These are phyloP conservation scores for Forbesichthys papilliferus DNA, from an alignment of 2,113 vertebrate genomes.

Conservation along the genomic window DNA sequence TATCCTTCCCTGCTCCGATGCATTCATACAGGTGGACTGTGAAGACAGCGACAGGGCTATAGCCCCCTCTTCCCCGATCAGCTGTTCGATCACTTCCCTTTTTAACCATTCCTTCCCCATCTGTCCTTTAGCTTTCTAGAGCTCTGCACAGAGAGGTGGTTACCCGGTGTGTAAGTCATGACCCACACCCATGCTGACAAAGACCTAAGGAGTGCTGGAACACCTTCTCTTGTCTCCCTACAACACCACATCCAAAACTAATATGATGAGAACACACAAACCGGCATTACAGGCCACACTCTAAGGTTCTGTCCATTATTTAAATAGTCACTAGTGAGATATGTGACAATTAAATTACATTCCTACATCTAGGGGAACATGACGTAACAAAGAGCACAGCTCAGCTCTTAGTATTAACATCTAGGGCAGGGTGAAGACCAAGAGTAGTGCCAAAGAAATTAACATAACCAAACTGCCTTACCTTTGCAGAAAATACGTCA, in stretches of 20 bases:
- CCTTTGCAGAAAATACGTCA: no score
- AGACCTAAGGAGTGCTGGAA: background rate
- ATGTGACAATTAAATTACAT: no score
- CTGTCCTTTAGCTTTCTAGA: background rate
- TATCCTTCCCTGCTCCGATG: conserved; percentile 3
- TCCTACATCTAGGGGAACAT: no score
- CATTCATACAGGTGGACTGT: conserved; percentile 20
- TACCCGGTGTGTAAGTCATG: background rate
- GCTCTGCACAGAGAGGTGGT: background rate
- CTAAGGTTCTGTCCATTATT: no score
- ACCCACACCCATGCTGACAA: background rate
- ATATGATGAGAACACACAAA: background rate
- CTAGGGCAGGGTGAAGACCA: no score
- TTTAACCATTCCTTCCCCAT: background rate
- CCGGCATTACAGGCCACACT: no score
- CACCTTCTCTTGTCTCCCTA: background rate
- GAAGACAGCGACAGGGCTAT: conserved; percentile 11
- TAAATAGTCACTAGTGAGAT: no score
- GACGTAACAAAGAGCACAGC: no score
- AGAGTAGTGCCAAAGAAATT: no score
- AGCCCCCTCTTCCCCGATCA: conserved; percentile 12
- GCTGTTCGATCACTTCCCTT: conserved; percentile 33
- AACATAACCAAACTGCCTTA: no score
- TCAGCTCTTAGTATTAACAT: no score
- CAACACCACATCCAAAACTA: background rate